Conservation (phyloP, 2,888 invertebrate genomes). For the Blastobasis adustella region DNA sequence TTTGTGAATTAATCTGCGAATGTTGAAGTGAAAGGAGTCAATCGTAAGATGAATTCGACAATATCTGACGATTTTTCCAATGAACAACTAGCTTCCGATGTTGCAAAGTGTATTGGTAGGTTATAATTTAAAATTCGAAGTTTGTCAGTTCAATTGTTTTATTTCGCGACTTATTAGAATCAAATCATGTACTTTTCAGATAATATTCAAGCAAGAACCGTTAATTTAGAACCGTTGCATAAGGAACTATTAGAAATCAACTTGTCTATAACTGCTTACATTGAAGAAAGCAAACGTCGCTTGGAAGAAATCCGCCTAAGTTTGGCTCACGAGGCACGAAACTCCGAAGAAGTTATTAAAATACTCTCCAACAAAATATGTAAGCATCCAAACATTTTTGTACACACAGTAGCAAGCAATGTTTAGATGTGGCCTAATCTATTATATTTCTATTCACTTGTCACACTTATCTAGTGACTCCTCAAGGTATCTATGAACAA, state of each 20-base stretch:
- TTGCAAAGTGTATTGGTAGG: conserved; percentile 60
- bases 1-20: conserved; percentile 24
- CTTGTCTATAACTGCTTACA: conserved; percentile 54
- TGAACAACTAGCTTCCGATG: conserved; percentile 52
- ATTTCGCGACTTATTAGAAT: conserved; percentile 15
- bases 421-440: no score
- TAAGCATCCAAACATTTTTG: conserved; percentile 23
- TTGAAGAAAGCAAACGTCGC: conserved; percentile 55
- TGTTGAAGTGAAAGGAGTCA: conserved; percentile 25
- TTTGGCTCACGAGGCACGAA: conserved; percentile 47
- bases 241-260: conserved; percentile 64
- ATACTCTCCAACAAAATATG: conserved; percentile 50
- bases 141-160: conserved; percentile 44
- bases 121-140: conserved; percentile 60
- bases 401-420: no score
- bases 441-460: no score
- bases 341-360: conserved; percentile 54
- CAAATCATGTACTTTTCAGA: conserved; percentile 43
- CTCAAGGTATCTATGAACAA: no score
- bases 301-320: conserved; percentile 41
- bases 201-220: conserved; percentile 47
- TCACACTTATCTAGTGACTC: no score
- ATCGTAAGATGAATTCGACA: conserved; percentile 65
- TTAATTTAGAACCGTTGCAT: conserved; percentile 49
- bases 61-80: conserved; percentile 53